These are phyloP conservation scores for Chymomyza costata DNA, from an alignment of 1,140 invertebrate genomes.

Conservation along the genomic window DNA sequence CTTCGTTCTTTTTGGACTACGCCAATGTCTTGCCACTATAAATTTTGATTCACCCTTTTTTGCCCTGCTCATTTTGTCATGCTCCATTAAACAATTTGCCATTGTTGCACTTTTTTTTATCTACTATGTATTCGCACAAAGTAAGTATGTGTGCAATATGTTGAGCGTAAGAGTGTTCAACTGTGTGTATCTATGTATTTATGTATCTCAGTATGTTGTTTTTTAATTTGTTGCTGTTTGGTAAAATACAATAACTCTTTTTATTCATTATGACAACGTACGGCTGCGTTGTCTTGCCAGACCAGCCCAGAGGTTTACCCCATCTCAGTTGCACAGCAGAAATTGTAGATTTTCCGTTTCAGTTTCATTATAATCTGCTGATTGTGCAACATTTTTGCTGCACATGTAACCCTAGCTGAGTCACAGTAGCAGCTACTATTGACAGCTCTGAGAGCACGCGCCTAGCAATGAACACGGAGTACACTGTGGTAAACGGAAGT, in stretches of 20 bases:
- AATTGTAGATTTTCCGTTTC: slow-evolving; percentile 34
- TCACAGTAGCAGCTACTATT: slow-evolving; percentile 20
- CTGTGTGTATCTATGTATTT: background rate
- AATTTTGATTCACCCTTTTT: slow-evolving; percentile 39
- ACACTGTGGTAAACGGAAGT: slow-evolving; percentile 1
- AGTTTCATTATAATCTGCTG: slow-evolving; percentile 16
- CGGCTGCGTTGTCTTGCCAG: too few relatives aligned
- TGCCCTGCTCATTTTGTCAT: slow-evolving; percentile 50
- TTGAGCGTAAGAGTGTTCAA: too few relatives aligned
- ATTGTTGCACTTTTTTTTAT: slow-evolving; percentile 50
- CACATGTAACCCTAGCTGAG: slow-evolving; percentile 30
- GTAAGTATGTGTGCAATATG: slow-evolving; percentile 1
- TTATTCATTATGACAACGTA: slow-evolving; percentile 30
- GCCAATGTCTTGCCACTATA: slow-evolving; percentile 1
- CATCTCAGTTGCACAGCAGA: slow-evolving; percentile 20
- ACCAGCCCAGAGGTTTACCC: slow-evolving; percentile 9
- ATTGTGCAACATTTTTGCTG: slow-evolving; percentile 44
- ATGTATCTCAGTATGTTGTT: slow-evolving; percentile 12
- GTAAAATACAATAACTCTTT: slow-evolving; percentile 38
- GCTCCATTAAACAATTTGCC: slow-evolving; percentile 69
- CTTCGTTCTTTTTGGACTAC: too few relatives aligned
- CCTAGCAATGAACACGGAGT: slow-evolving; percentile 39
- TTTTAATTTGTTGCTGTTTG: slow-evolving; percentile 46
- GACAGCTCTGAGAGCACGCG: too few relatives aligned
- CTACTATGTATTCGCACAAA: slow-evolving; percentile 20